These are phyloP conservation scores for Gallinago paraguaiae DNA, from an alignment of 2,113 vertebrate genomes.

Conservation along the genomic window DNA sequence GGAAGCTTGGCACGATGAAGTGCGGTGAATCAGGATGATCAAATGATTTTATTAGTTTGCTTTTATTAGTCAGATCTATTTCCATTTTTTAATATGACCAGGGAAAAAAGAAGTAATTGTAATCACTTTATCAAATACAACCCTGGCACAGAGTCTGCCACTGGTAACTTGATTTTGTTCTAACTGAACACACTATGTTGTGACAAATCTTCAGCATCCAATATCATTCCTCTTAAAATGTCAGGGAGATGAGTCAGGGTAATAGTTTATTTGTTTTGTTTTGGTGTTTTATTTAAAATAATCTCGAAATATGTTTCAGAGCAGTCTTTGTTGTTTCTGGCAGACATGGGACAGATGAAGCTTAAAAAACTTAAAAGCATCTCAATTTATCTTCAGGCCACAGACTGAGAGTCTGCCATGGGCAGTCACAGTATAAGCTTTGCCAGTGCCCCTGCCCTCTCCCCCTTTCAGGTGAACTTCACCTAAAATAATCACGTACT, in stretches of 20 bases:
- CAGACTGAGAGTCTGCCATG: constrained; percentile 47
- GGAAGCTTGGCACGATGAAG: constrained; percentile 74
- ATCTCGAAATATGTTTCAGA: background rate
- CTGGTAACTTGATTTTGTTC: constrained; percentile 48
- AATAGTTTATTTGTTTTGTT: constrained; percentile 16
- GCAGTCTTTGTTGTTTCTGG: background rate
- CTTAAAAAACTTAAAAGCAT: constrained; percentile 40
- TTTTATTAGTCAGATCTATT: constrained; percentile 84
- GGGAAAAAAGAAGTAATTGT: constrained; percentile 76
- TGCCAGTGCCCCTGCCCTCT: constrained; percentile 53
- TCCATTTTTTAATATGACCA: constrained; percentile 76
- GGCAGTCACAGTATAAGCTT: constrained; percentile 26
- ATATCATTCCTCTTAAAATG: constrained; percentile 10
- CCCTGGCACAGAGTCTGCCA: constrained; percentile 29
- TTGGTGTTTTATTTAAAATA: constrained; percentile 30
- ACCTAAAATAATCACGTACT: constrained; percentile 73
- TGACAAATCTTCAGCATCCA: constrained; percentile 6
- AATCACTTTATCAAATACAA: constrained; percentile 76
- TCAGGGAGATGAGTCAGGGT: background rate
- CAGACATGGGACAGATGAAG: constrained; percentile 16
- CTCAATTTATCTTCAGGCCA: constrained; percentile 68
- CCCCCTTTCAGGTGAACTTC: constrained; percentile 59
- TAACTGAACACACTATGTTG: constrained; percentile 24
- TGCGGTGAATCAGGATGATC: constrained; percentile 82
- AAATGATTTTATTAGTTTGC: constrained; percentile 82